Base-by-base conservation (phyloP, 2,113 vertebrate genomes). In the Pedionomus torquatus region DNA sequence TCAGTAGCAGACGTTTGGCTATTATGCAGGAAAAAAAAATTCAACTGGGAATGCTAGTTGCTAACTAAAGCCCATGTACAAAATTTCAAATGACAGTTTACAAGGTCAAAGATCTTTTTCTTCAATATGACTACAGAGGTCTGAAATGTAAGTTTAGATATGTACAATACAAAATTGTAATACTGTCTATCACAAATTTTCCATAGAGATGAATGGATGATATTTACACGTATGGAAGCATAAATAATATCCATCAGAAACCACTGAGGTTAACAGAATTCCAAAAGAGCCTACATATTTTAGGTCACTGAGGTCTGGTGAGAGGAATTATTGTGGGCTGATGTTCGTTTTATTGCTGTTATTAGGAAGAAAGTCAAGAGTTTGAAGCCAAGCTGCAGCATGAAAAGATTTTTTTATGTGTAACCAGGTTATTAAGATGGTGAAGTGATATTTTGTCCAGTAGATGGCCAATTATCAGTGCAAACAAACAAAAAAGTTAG, bases 381-480 rank as follows among this genome's bases (percentile, higher is more conserved):
- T 69, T 88, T 2, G 5, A 77, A 95, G 88, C 71, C 86, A 96
- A 96, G 39, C n/a, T 95, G 68, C 51, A 93, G 51, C 37, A 83
- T 76, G 41, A 92, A 72, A 89, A 26, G 17, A 28, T 68, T 89
- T 95, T 95, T 76, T 95, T 78, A 84, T 69, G 44, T 69, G n/a
- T 31, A 80, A 60, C 71, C 75, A 94, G 86, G 54, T 79, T 87
- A 89, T 58, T 93, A 84, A 79, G 49, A 41, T 31, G 8, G 46
- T 60, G 74, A 92, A 94, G 52, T 79, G 90, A 60, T 89, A 82
- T 41, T 95, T 80, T 93, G 90, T 93, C 80, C 90, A 49, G 83
- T 91, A 87, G 86, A 97, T 89, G 80, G 80, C 72, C 44, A 89
- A 52, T 95, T 92, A 89, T 89, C 69, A 82, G 26, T 7, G 2